Evolutionary conservation across 1,140 invertebrate genomes (phyloP), one percentile per base, ranked within the genome.

Genomic region (Sinella curviseta): DNA sequence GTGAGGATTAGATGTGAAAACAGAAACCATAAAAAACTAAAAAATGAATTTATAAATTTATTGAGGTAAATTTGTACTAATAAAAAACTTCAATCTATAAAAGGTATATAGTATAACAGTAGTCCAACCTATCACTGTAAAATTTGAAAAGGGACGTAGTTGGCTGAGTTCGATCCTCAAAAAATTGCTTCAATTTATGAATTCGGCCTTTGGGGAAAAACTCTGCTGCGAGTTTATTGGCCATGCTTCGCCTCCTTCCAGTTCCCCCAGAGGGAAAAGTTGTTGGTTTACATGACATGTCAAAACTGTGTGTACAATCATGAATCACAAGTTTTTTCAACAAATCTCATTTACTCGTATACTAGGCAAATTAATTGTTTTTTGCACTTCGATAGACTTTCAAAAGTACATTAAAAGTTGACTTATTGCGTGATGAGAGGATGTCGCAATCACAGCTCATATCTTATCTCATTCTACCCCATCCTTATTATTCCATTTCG

Each of bases 181-280:
- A 84, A 80, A 82, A 84, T 55, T 84, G 83, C 80, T 78, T 82
- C 33, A 84, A 73, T 73, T 78, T 70, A 31, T 82, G 26, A 36
- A 84, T 84, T 55, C 83, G 65, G 1, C 83, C 83, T 81, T 81
- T 82, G 35, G 82, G 79, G 4, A 84, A 78, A 78, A 84, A 81
- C 60, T 84, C 83, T 26, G 78, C 39, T 65, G 34, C 74, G 26
- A 82, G 75, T 30, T 79, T 82, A 74, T 80, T 80, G 36, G 79
- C 81, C 67, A 82, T 65, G 76, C 81, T 82, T 74, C 83, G 54
- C 76, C 83, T 75, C 54, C 83, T 35, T 78, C 80, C 79, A 35
- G 80, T 73, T 77, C 78, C 74, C 48, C 30, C 54, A 57, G 31
- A 74, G 34, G 81, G 79, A 77, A 60, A 74, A 48, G 78, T 34